A percentile compares a stretch with the other conserved stretches of the same genome.
Conservation (phyloP, 2,797 vertebrate genomes). For the Mastacembelus armatus region DNA sequence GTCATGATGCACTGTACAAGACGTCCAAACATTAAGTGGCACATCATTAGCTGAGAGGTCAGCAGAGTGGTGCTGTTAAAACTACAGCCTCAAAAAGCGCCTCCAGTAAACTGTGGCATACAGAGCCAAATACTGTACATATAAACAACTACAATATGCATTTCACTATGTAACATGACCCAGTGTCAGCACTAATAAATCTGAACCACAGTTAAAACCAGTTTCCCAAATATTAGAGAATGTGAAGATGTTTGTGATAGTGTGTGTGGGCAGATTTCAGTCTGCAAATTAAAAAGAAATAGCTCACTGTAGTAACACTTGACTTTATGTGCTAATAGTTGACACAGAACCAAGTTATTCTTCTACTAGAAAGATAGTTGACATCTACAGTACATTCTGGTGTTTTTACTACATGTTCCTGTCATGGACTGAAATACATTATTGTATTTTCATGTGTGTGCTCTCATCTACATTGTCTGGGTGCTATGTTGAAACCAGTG, state of each 20-base stretch:
- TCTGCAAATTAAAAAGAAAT: too few species aligned
- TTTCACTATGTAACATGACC: not conserved
- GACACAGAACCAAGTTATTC: not conserved
- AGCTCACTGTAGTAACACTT: not conserved
- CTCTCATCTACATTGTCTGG: conserved; percentile 26
- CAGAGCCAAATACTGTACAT: conserved; percentile 1
- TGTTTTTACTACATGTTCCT: not conserved
- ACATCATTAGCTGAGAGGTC: conserved; percentile 73
- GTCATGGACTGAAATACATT: not conserved
- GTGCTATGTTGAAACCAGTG: conserved; percentile 33
- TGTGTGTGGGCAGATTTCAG: too few species aligned
- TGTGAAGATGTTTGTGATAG: too few species aligned
- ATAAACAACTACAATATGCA: not conserved
- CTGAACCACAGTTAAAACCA: too few species aligned
- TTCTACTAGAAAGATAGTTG: too few species aligned
- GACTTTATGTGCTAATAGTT: too few species aligned
- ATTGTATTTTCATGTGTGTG: conserved; percentile 11
- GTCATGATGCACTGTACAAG: conserved; percentile 60
- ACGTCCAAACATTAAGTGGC: conserved; percentile 62
- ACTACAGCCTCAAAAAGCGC: conserved; percentile 14
- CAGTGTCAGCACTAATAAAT: too few species aligned
- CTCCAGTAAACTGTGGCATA: conserved; percentile 24
- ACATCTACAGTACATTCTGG: not conserved
- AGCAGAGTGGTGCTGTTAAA: conserved; percentile 50
- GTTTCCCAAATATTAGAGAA: too few species aligned